Percentiles rank a stretch among this genome's conserved stretches.
These are phyloP conservation scores for Nemapogon koenigi DNA, from an alignment of 2,888 invertebrate species.

Conservation along the genomic window DNA sequence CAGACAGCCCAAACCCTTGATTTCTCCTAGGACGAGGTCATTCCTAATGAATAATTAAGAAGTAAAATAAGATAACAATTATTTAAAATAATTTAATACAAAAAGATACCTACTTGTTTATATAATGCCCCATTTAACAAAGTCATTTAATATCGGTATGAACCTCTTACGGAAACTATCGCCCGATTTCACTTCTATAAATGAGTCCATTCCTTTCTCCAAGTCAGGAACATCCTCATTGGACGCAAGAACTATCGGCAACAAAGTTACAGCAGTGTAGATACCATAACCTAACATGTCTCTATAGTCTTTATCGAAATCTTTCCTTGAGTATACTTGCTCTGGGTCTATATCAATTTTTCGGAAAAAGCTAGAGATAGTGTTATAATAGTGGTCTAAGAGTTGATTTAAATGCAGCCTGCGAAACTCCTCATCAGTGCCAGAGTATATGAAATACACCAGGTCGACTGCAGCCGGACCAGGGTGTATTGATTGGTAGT, in stretches of 20 bases:
- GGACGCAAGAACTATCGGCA: conserved; percentile 40
- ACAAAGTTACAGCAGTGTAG: conserved; percentile 23
- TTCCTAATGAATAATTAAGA: no score
- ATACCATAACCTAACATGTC: conserved; percentile 27
- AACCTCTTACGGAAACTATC: conserved; percentile 1
- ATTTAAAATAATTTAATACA: not conserved
- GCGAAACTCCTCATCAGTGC: conserved; percentile 8
- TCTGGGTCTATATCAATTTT: not conserved
- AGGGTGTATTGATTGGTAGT: conserved; percentile 5
- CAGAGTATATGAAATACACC: conserved; percentile 9
- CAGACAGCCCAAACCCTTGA: no score
- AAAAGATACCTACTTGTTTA: not conserved
- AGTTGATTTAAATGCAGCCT: conserved; percentile 1
- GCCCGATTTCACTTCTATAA: not conserved
- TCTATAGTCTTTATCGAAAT: conserved; percentile 22
- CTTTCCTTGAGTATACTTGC: not conserved
- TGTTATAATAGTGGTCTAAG: conserved; percentile 4
- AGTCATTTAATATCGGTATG: conserved; percentile 1
- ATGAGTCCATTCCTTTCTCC: no score
- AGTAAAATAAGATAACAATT: no score
- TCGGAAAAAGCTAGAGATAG: not conserved
- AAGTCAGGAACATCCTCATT: no score
- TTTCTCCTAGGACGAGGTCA: no score
- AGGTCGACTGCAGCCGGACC: conserved; percentile 7
- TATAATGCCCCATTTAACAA: conserved; percentile 6